phyloP scores from a whole-genome alignment of 1,140 invertebrate species.

The Nautilus pompilius region DNA sequence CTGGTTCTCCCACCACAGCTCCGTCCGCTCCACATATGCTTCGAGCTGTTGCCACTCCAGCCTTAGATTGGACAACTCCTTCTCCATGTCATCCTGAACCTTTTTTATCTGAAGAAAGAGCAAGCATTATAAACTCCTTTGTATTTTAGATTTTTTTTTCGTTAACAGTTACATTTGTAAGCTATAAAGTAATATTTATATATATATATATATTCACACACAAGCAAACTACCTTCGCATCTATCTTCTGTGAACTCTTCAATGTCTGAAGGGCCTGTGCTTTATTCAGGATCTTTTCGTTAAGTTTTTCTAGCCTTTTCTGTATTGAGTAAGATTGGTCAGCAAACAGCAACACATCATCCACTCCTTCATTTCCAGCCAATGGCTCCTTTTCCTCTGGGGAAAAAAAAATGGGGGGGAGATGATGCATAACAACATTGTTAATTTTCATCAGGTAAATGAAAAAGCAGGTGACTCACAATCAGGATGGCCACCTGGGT shows the following conservation, averaged over 20 bases:
- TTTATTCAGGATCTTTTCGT: conserved; percentile 51
- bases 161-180: too few species aligned
- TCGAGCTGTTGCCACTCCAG: conserved; percentile 75
- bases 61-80: conserved; percentile 76
- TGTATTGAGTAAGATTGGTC: conserved; percentile 82
- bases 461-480: too few species aligned
- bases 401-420: too few species aligned
- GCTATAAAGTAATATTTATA: too few species aligned
- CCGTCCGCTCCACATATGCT: conserved; percentile 78
- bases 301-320: conserved; percentile 75
- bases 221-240: conserved; percentile 43
- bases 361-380: conserved; percentile 5
- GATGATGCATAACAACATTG: too few species aligned
- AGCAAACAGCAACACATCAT: conserved; percentile 51
- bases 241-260: conserved; percentile 62
- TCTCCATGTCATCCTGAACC: conserved; percentile 62
- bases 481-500: too few species aligned
- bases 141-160: too few species aligned
- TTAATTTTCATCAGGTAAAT: too few species aligned
- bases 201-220: too few species aligned
- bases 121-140: not conserved
- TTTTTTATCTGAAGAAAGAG: conserved; percentile 29
- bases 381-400: not conserved
- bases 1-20: conserved; percentile 83
- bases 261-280: conserved; percentile 73